Evolutionary conservation across 2,797 vertebrate species (phyloP).

Genomic region (Anguilla anguilla): DNA sequence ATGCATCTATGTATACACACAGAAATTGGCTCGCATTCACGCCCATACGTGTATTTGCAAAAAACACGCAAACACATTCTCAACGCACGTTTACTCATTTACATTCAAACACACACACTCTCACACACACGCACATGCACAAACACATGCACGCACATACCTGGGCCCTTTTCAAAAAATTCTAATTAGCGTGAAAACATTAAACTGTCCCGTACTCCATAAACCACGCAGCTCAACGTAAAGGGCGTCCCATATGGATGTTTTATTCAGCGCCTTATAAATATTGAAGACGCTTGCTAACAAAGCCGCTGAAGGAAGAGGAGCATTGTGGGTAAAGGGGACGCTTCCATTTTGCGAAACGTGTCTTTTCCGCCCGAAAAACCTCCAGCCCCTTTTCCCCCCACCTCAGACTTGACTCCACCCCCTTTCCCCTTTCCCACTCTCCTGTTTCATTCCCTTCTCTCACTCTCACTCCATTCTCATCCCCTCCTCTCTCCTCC

Average conservation of each 20-base stretch:
- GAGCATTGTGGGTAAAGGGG: slow-evolving; percentile 4
- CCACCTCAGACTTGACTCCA: not conserved
- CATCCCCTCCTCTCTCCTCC: not conserved
- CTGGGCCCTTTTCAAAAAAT: slow-evolving; percentile 6
- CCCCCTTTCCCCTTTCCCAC: not conserved
- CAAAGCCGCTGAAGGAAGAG: slow-evolving; percentile 14
- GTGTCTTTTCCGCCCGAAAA: not conserved
- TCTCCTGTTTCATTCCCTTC: not conserved
- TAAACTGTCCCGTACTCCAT: slow-evolving; percentile 16
- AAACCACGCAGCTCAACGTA: not conserved
- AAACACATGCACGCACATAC: not conserved
- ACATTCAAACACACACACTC: not conserved
- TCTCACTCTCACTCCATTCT: not conserved
- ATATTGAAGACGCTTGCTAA: slow-evolving; percentile 34
- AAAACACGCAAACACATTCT: slow-evolving; percentile 1
- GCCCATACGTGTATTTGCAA: no score
- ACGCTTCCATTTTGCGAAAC: not conserved
- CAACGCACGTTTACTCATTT: not conserved
- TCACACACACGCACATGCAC: not conserved
- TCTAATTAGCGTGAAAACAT: slow-evolving; percentile 18
- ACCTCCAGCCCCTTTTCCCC: not conserved
- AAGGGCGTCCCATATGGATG: slow-evolving; percentile 33
- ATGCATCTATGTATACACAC: not conserved
- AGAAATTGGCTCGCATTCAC: not conserved
- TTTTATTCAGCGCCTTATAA: slow-evolving; percentile 38